Conservation (phyloP, 2,113 vertebrate genomes). For the Urocynchramus pylzowi region DNA sequence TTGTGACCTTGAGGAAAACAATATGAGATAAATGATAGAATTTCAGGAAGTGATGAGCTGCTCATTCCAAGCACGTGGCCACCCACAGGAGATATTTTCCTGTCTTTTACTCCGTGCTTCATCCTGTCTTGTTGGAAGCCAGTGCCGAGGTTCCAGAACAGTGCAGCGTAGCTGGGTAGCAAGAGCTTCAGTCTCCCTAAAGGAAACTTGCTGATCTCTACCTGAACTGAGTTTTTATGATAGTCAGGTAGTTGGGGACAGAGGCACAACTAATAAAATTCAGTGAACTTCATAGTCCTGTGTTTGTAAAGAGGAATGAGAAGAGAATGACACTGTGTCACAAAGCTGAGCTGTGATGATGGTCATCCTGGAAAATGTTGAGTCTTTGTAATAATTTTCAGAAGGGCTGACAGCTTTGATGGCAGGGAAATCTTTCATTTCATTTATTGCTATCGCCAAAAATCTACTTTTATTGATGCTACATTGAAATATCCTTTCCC, state of each 20-base stretch:
- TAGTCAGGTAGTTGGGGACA: not conserved
- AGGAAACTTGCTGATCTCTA: not conserved
- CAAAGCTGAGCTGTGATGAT: not conserved
- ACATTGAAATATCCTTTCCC: not conserved
- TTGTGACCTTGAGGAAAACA: not conserved
- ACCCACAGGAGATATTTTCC: not conserved
- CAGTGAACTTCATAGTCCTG: not conserved
- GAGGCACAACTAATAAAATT: not conserved
- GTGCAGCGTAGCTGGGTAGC: not conserved
- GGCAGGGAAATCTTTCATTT: not conserved
- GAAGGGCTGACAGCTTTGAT: not conserved
- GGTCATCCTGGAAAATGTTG: not conserved
- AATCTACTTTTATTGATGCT: not conserved
- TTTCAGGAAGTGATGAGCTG: not conserved
- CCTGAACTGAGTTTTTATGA: not conserved
- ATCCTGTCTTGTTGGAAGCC: not conserved
- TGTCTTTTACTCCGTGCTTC: not conserved
- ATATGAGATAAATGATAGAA: not conserved
- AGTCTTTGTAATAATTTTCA: not conserved
- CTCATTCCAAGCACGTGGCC: not conserved
- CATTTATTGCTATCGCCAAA: not conserved
- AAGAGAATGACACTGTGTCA: not conserved
- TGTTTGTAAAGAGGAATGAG: not conserved
- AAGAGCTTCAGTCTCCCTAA: not conserved
- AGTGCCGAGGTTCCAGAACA: not conserved